Evolutionary conservation across 2,888 invertebrate genomes (phyloP).

Genomic region (Nebria salina): DNA sequence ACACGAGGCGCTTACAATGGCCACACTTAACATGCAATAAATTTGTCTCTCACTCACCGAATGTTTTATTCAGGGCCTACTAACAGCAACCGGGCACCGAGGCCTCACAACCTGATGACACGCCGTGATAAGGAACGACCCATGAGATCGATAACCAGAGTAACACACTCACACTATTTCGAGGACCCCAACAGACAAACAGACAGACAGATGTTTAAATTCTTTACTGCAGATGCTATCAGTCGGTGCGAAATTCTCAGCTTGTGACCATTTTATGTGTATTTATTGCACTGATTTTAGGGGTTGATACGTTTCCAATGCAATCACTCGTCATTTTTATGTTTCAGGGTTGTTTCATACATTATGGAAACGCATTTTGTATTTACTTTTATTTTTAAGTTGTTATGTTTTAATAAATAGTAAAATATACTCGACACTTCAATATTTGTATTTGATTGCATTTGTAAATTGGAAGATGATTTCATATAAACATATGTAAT

Average conservation of each 20-base stretch:
- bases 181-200: neutral
- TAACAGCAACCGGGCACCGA: neutral
- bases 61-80: slow-evolving; percentile 57
- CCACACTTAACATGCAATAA: slow-evolving; percentile 59
- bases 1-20: slow-evolving; percentile 57
- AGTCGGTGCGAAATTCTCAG: neutral
- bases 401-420: no score
- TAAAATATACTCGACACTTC: no score
- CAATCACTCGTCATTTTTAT: no score
- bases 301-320: no score
- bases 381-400: no score
- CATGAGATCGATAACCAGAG: slow-evolving; percentile 20
- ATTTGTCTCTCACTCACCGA: slow-evolving; percentile 55
- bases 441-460: no score
- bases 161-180: slow-evolving; percentile 4
- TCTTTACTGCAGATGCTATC: neutral
- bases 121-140: slow-evolving; percentile 22
- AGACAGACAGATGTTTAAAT: neutral
- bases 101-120: slow-evolving; percentile 20
- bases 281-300: neutral
- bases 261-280: neutral
- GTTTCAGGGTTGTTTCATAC: no score
- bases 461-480: no score
- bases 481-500: no score
- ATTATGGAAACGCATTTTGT: no score